Base-by-base conservation (phyloP, 1,140 invertebrate species). In the Vanessa tameamea region DNA sequence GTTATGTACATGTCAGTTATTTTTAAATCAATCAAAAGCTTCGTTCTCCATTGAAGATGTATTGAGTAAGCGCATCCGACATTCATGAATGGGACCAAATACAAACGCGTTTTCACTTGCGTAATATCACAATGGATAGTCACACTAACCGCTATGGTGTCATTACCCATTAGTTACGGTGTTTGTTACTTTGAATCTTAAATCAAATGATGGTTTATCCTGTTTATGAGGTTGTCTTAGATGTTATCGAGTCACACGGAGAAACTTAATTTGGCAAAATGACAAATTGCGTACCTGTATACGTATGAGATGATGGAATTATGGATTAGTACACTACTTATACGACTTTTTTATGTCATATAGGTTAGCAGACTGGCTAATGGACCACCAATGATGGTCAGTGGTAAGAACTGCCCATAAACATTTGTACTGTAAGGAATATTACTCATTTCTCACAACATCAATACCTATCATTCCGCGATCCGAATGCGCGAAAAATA, bases 1-100 rank as follows among this genome's bases (percentile, higher is more conserved):
- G 26, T 31, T 31, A 31, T 31, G 26, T 43, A 43, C 6, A 43
- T 43, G 37, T 43, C 37, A 43, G 37, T 43, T 43, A 43, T 43
- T 43, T 43, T n/a, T 53, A 15, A 16, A 53, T 53, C 51, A 16
- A 53, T 53, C 51, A 53, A 53, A 20, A 48, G 43, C 47, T 69
- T 61, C 67, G 59, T 43, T 16, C 50, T 47, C 69, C 47, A 65
- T 72, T 73, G 71, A 70, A 70, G 66, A 70, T 76, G 43, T 72
- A 76, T 81, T 78, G 77, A 76, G 75, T 72, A 81, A 78, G 65
- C 55, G 64, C 61, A 47, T 53, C 51, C 72, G 77, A 78, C 74
- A 78, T 78, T 77, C 74, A 78, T 81, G 79, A 78, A 77, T 78
- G 77, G 63, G 69, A 77, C 20, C 72, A 37, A 74, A 68, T 69